A percentile compares a stretch with the other conserved stretches of the same genome.
Evolutionary conservation across 2,888 invertebrate genomes (phyloP).

Genomic region (Arge pagana): DNA sequence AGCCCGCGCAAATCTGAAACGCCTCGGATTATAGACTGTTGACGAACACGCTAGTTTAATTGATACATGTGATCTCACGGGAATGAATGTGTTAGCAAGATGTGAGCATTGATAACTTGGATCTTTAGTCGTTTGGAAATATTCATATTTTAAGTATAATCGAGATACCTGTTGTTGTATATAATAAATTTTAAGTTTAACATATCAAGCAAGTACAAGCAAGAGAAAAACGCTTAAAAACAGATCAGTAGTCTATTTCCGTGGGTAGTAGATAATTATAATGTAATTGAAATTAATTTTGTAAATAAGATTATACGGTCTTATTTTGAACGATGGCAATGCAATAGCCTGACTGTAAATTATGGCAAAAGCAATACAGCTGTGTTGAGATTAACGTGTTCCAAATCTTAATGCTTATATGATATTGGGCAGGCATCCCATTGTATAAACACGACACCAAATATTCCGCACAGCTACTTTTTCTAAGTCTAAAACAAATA

Average conservation of each 20-base stretch:
- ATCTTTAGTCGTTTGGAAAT: conserved; percentile 1
- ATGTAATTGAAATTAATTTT: conserved; percentile 14
- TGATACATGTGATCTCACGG: conserved; percentile 15
- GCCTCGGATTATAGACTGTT: conserved; percentile 47
- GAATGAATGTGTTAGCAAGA: conserved; percentile 13
- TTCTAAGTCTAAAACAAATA: conserved; percentile 10
- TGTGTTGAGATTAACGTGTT: conserved; percentile 10
- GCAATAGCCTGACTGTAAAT: conserved; percentile 18
- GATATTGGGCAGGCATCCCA: conserved; percentile 41
- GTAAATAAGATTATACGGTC: conserved; percentile 20
- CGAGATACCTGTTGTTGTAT: conserved; percentile 15
- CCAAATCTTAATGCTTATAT: conserved; percentile 35
- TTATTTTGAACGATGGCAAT: conserved; percentile 15
- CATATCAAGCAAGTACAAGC: conserved; percentile 20
- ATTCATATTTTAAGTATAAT: background rate
- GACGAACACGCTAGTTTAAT: background rate
- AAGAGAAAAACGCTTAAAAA: conserved; percentile 12
- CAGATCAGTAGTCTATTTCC: conserved; percentile 12
- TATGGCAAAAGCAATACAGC: conserved; percentile 22
- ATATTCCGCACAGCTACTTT: conserved; percentile 19
- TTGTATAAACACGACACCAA: conserved; percentile 33
- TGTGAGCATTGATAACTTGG: background rate
- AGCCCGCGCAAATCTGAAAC: conserved; percentile 46
- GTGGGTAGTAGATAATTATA: conserved; percentile 8
- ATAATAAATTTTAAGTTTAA: conserved; percentile 17